phyloP scores from a whole-genome alignment of 2,113 vertebrate species.

The Mastomys coucha region DNA sequence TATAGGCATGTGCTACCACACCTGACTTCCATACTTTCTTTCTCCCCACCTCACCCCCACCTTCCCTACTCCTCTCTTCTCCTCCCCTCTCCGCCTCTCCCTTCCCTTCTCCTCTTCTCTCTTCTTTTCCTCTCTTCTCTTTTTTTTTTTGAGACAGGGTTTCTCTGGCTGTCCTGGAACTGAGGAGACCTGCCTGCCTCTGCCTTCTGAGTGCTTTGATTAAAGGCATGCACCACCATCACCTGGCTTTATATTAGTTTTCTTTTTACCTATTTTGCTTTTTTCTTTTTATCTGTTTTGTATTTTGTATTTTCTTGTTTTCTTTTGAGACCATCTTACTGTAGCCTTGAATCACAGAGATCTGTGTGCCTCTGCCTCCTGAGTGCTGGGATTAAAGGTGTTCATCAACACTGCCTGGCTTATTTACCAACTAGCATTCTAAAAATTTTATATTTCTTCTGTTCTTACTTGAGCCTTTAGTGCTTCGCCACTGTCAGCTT shows the following conservation, averaged over 20 bases:
- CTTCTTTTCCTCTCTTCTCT: rapidly evolving
- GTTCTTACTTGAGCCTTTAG: not conserved
- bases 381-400: not conserved
- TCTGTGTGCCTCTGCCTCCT: not conserved
- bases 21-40: not conserved
- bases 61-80: too few relatives aligned
- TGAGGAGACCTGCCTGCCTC: not conserved
- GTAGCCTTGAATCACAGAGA: not conserved
- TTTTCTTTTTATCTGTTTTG: not conserved
- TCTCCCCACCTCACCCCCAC: too few relatives aligned
- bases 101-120: too few relatives aligned
- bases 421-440: not conserved
- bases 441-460: not conserved
- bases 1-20: not conserved
- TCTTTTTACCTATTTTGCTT: not conserved
- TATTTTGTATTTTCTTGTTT: not conserved
- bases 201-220: not conserved
- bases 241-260: not conserved
- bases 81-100: too few relatives aligned
- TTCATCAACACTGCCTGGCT: not conserved
- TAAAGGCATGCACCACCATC: not conserved
- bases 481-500: not conserved
- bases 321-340: not conserved
- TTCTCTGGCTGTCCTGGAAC: not conserved
- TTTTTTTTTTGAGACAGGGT: not conserved